A percentile compares a stretch with the other conserved stretches of the same genome.
Evolutionary conservation across 2,888 invertebrate genomes (phyloP).

Genomic region (Diplazon laetatorius): DNA sequence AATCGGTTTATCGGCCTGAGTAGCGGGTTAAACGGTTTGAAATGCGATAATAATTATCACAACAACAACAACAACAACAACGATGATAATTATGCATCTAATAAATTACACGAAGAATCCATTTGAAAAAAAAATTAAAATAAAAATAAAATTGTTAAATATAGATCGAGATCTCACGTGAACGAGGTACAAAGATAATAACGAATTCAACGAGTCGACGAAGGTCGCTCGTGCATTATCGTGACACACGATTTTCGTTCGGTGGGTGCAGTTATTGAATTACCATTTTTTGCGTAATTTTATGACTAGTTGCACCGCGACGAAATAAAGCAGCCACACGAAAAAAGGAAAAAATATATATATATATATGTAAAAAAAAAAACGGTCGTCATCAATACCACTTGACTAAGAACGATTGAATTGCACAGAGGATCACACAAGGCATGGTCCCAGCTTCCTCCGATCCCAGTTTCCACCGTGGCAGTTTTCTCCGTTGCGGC

Average conservation of each 20-base stretch:
- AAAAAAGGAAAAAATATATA: no score
- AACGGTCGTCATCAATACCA: no score
- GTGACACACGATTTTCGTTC: conserved; percentile 13
- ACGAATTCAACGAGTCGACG: conserved; percentile 32
- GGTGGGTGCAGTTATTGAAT: conserved; percentile 6
- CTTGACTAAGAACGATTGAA: conserved; percentile 13
- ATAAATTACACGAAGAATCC: conserved; percentile 48
- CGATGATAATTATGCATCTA: conserved; percentile 28
- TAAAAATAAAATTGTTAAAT: no score
- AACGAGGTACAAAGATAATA: conserved; percentile 56
- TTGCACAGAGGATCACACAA: conserved; percentile 35
- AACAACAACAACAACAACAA: background rate
- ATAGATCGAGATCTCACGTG: conserved; percentile 55
- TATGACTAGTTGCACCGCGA: conserved; percentile 56
- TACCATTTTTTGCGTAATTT: conserved; percentile 47
- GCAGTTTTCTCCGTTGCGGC: no score
- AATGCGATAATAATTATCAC: background rate
- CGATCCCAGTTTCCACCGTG: no score
- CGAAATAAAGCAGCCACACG: conserved; percentile 5
- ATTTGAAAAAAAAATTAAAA: conserved; percentile 39
- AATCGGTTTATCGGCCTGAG: conserved; percentile 42
- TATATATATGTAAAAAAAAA: no score
- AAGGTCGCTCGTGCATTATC: conserved; percentile 24
- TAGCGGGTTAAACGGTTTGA: conserved; percentile 21
- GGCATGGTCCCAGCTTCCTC: no score